A percentile compares a stretch with the other conserved stretches of the same genome.
These are phyloP conservation scores for Caenorhabditis auriculariae DNA, from an alignment of 2,888 invertebrate species.

Conservation along the genomic window DNA sequence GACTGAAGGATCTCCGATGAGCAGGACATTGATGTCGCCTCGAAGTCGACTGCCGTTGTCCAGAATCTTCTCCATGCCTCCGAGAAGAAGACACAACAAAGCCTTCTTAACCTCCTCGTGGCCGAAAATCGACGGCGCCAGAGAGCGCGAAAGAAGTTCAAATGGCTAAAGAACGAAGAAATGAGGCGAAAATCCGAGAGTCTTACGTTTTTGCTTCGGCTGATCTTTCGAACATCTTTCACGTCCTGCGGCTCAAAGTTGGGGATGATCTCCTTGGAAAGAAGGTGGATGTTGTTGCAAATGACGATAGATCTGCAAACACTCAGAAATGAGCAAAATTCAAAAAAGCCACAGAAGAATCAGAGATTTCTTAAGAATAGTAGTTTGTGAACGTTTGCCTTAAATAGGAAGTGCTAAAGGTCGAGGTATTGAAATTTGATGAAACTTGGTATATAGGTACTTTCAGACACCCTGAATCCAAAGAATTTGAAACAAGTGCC, in stretches of 20 bases:
- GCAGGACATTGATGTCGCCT: constrained; percentile 84
- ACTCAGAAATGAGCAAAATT: too few species aligned
- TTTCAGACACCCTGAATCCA: too few species aligned
- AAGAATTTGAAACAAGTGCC: too few species aligned
- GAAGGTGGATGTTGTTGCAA: constrained; percentile 85
- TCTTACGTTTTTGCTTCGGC: constrained; percentile 62
- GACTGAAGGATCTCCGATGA: constrained; percentile 98
- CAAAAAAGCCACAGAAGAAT: not conserved
- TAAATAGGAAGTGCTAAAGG: not conserved
- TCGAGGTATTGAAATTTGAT: too few species aligned
- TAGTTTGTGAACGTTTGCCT: not conserved
- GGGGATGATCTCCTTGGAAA: constrained; percentile 80
- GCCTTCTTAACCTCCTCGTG: constrained; percentile 95
- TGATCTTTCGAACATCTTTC: constrained; percentile 80
- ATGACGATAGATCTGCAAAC: constrained; percentile 81
- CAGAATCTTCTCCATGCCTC: constrained; percentile 85
- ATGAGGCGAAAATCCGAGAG: not conserved
- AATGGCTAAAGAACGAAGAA: constrained; percentile 70
- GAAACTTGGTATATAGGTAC: too few species aligned
- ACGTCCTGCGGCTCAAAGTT: constrained; percentile 83
- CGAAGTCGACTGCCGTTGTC: constrained; percentile 87
- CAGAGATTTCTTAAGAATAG: constrained; percentile 27
- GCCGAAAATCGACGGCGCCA: constrained; percentile 97
- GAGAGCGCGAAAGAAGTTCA: constrained; percentile 82
- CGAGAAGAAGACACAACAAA: constrained; percentile 86